Conservation (phyloP, 2,113 vertebrate genomes). For the Rhagologus leucostigma region DNA sequence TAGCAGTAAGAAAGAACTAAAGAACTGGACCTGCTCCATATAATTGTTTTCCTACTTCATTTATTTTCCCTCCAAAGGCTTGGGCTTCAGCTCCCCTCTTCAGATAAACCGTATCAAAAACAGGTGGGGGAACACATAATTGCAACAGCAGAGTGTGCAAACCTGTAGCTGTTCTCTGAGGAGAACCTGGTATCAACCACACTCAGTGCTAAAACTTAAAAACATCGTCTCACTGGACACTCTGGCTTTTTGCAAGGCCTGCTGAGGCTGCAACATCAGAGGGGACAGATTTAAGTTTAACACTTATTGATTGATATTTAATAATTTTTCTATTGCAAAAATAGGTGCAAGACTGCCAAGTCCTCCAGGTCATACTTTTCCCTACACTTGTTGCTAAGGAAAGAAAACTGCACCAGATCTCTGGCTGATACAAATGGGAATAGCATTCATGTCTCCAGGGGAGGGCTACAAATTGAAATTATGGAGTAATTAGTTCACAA, state of each 20-base stretch:
- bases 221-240: not conserved
- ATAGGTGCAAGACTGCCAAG: not conserved
- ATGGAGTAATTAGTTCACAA: not conserved
- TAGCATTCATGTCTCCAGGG: not conserved
- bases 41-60: not conserved
- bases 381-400: not conserved
- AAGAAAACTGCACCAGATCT: not conserved
- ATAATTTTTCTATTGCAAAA: not conserved
- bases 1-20: not conserved
- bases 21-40: not conserved
- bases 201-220: fast-evolving
- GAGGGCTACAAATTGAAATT: not conserved
- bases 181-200: not conserved
- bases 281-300: not conserved
- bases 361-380: not conserved
- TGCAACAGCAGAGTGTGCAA: not conserved
- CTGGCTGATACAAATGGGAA: not conserved
- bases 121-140: not conserved
- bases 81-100: not conserved
- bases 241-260: not conserved
- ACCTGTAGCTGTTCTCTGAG: not conserved
- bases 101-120: not conserved
- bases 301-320: not conserved
- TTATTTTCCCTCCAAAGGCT: not conserved
- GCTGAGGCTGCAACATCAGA: not conserved